Conservation (phyloP, 2,888 invertebrate genomes). For the Leptogaster cylindrica region DNA sequence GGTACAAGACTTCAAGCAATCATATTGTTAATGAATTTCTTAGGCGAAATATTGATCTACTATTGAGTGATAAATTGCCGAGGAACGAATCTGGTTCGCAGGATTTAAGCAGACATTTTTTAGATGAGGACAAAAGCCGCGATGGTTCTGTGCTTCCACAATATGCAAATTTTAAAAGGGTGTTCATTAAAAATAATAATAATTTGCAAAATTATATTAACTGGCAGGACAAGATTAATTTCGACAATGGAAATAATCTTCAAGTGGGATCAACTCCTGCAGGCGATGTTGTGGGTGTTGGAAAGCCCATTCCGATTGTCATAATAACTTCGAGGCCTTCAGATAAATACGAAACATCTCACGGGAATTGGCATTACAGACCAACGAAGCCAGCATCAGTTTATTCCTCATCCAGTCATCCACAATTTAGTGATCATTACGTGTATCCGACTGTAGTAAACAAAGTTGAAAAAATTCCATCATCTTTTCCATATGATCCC, state of each 20-base stretch:
- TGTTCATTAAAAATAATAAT: constrained; percentile 17
- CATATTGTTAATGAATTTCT: constrained; percentile 48
- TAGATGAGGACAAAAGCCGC: background rate
- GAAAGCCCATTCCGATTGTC: constrained; percentile 29
- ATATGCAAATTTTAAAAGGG: constrained; percentile 5
- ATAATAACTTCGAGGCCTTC: background rate
- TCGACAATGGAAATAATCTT: background rate
- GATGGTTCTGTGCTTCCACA: background rate
- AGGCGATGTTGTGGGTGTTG: background rate
- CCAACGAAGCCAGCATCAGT: background rate
- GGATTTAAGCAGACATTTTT: background rate
- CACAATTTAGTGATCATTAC: background rate
- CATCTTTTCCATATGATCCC: constrained; percentile 40
- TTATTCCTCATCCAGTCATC: background rate
- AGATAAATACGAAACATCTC: background rate
- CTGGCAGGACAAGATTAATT: constrained; percentile 24
- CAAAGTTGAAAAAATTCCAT: constrained; percentile 1
- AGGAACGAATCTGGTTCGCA: background rate
- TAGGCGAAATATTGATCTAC: constrained; percentile 41
- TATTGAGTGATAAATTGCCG: constrained; percentile 40
- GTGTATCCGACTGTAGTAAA: background rate
- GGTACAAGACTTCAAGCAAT: constrained; percentile 47
- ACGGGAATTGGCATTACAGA: background rate
- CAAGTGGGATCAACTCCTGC: background rate
- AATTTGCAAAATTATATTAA: constrained; percentile 37